These are phyloP conservation scores for Halocaridina rubra DNA, from an alignment of 2,888 invertebrate genomes.

Conservation along the genomic window DNA sequence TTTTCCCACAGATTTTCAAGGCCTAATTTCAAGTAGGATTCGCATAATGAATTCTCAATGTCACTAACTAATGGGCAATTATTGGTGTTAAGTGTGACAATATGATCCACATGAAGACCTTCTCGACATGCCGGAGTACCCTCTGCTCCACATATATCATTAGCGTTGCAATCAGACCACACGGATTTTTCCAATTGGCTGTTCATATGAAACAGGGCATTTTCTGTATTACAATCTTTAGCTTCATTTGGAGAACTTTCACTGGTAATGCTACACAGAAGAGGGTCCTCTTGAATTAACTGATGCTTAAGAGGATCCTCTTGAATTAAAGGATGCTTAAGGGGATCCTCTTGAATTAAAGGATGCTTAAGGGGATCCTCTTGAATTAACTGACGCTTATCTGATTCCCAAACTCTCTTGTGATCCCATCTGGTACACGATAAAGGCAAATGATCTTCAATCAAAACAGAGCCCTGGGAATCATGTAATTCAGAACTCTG, in stretches of 20 bases:
- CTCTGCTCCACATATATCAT: constrained; percentile 46
- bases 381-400: not conserved
- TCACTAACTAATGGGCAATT: constrained; percentile 14
- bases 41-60: constrained; percentile 34
- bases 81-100: not conserved
- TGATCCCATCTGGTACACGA: constrained; percentile 24
- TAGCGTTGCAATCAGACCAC: constrained; percentile 58
- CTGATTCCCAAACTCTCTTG: constrained; percentile 15
- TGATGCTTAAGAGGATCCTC: too few relatives aligned
- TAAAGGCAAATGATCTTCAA: constrained; percentile 20
- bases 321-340: too few relatives aligned
- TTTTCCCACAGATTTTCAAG: constrained; percentile 48
- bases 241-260: constrained; percentile 15
- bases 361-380: constrained; percentile 22
- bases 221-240: constrained; percentile 15
- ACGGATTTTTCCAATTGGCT: constrained; percentile 46
- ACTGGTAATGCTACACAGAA: constrained; percentile 27
- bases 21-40: constrained; percentile 43
- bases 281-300: constrained; percentile 24
- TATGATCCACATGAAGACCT: not conserved
- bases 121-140: constrained; percentile 22
- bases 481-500: not conserved
- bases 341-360: too few relatives aligned
- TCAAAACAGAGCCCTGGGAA: not conserved
- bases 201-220: constrained; percentile 22